Conservation (phyloP, 2,888 invertebrate genomes). For the Hypomecis punctinalis region DNA sequence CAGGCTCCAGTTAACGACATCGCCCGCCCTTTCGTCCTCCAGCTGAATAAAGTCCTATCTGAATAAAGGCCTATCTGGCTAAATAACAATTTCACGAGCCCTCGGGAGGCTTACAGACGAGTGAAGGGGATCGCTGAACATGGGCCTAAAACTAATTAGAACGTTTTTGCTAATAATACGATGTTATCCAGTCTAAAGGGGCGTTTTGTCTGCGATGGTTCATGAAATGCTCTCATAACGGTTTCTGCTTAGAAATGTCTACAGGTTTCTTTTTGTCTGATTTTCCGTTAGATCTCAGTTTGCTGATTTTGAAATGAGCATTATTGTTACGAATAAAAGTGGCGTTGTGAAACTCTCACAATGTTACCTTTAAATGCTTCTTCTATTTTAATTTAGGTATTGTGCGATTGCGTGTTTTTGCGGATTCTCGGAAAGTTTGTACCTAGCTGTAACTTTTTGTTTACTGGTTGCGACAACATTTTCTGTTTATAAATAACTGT, state of each 20-base stretch:
- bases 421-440: too few relatives aligned
- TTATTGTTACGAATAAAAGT: too few relatives aligned
- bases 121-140: constrained; percentile 17
- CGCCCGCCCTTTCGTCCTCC: constrained; percentile 36
- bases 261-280: constrained; percentile 9
- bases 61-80: constrained; percentile 16
- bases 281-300: background rate
- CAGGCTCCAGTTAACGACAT: constrained; percentile 30
- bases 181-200: constrained; percentile 16
- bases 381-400: too few relatives aligned
- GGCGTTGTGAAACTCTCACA: too few relatives aligned
- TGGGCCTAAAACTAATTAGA: constrained; percentile 26
- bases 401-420: too few relatives aligned
- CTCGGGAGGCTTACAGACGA: constrained; percentile 28
- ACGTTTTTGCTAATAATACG: constrained; percentile 31
- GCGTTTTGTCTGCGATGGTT: constrained; percentile 4
- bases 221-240: constrained; percentile 14
- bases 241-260: constrained; percentile 7
- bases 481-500: too few relatives aligned
- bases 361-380: too few relatives aligned
- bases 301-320: background rate
- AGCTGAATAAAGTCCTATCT: constrained; percentile 16
- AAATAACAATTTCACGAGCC: constrained; percentile 32
- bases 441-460: too few relatives aligned
- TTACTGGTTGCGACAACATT: too few relatives aligned